Evolutionary conservation across 2,888 invertebrate genomes (phyloP).

Genomic region (Limnephilus marmoratus): DNA sequence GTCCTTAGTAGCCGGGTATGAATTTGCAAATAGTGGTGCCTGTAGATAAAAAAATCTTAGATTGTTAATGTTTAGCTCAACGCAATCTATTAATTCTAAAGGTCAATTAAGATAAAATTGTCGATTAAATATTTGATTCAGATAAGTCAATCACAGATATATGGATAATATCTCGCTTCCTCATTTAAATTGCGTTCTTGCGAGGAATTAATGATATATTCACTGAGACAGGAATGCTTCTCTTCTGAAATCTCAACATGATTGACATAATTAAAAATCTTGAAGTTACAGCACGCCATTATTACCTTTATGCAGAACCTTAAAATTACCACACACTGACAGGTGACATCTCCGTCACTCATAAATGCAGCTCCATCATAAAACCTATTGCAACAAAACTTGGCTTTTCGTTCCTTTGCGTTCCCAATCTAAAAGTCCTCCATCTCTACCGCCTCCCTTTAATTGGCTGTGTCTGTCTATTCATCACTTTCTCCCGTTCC

Average conservation of each 20-base stretch:
- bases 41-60: not conserved
- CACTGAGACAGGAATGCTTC: not conserved
- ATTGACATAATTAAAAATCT: not conserved
- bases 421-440: not conserved
- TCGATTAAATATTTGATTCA: not conserved
- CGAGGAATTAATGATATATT: not conserved
- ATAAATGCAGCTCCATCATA: not conserved
- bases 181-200: not conserved
- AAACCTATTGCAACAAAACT: not conserved
- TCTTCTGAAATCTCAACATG: not conserved
- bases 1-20: not conserved
- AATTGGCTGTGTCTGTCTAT: constrained; percentile 18
- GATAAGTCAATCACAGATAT: not conserved
- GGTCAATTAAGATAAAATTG: not conserved
- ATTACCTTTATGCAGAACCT: not conserved
- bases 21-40: not conserved
- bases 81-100: not conserved
- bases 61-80: not conserved
- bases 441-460: constrained; percentile 33
- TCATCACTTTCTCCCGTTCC: constrained; percentile 38
- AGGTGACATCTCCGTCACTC: not conserved
- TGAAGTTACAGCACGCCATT: not conserved
- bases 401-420: constrained; percentile 23
- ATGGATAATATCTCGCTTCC: not conserved
- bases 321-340: not conserved